A percentile compares a stretch with the other conserved stretches of the same genome.
These are phyloP conservation scores for Pimephales promelas DNA, from an alignment of 2,113 vertebrate genomes.

Conservation along the genomic window DNA sequence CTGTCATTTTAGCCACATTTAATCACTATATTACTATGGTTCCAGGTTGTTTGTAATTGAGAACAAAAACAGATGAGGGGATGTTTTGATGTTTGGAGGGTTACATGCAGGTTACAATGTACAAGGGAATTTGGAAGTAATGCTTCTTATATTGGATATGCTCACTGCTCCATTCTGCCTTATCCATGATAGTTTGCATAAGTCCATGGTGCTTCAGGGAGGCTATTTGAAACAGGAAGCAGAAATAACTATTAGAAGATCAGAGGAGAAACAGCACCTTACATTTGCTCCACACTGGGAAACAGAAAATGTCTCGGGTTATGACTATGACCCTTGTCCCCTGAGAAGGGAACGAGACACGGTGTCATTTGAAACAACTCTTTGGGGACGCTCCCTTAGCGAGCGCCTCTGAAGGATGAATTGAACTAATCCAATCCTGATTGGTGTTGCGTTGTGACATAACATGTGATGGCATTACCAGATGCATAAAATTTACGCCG, in stretches of 20 bases:
- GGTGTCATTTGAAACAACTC: too few relatives aligned
- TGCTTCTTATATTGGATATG: conserved; percentile 77
- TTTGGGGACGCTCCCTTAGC: too few relatives aligned
- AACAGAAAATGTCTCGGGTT: not conserved
- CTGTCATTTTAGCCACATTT: not conserved
- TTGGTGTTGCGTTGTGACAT: too few relatives aligned
- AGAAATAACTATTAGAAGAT: conserved; percentile 1
- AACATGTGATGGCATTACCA: too few relatives aligned
- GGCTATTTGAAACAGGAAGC: not conserved
- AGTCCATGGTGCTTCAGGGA: conserved; percentile 5
- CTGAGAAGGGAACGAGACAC: too few relatives aligned
- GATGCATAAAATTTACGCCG: too few relatives aligned
- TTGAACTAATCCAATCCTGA: too few relatives aligned
- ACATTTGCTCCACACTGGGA: not conserved
- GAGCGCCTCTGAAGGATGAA: too few relatives aligned
- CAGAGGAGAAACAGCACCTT: not conserved
- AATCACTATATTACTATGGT: not conserved
- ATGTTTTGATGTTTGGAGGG: conserved; percentile 63
- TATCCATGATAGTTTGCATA: conserved; percentile 48
- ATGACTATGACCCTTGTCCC: too few relatives aligned
- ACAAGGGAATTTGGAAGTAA: conserved; percentile 77
- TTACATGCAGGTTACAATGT: conserved; percentile 75
- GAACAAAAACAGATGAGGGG: not conserved
- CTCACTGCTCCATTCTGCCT: conserved; percentile 60
- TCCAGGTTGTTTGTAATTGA: not conserved